These are phyloP conservation scores for Chelmon rostratus DNA, from an alignment of 2,797 vertebrate species.

Conservation along the genomic window DNA sequence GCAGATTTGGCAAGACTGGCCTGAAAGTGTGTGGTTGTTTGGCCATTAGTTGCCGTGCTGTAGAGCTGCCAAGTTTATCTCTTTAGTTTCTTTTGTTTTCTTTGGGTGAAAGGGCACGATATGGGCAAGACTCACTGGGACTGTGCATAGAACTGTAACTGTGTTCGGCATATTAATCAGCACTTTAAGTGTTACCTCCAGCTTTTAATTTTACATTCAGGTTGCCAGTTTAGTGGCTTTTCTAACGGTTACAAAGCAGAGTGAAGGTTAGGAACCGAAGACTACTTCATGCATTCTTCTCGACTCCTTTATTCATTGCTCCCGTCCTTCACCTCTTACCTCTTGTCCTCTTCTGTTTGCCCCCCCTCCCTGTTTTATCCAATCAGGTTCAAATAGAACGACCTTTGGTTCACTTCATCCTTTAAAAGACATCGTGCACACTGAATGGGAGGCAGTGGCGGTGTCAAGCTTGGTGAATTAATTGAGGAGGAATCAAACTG, in stretches of 20 bases:
- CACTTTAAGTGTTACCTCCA: neutral
- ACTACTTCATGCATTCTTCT: neutral
- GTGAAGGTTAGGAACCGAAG: constrained; percentile 1
- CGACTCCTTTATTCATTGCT: constrained; percentile 1
- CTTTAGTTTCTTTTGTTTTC: neutral
- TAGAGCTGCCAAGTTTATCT: neutral
- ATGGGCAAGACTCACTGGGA: neutral
- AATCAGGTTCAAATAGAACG: neutral
- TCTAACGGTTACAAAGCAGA: neutral
- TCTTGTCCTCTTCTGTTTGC: neutral
- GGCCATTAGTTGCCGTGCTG: constrained; percentile 6
- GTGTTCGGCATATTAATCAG: neutral
- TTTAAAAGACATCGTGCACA: neutral
- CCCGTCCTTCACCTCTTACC: constrained; percentile 20
- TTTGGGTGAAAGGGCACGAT: neutral
- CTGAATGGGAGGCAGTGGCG: neutral
- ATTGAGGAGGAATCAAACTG: neutral
- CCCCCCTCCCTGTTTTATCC: neutral
- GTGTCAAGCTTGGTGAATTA: neutral
- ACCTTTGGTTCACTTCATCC: neutral
- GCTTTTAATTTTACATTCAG: neutral
- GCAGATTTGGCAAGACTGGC: neutral
- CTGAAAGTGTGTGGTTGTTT: neutral
- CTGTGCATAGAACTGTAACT: neutral
- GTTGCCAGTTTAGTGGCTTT: neutral